phyloP scores from a whole-genome alignment of 2,113 vertebrate genomes.

The Polypterus bichir region DNA sequence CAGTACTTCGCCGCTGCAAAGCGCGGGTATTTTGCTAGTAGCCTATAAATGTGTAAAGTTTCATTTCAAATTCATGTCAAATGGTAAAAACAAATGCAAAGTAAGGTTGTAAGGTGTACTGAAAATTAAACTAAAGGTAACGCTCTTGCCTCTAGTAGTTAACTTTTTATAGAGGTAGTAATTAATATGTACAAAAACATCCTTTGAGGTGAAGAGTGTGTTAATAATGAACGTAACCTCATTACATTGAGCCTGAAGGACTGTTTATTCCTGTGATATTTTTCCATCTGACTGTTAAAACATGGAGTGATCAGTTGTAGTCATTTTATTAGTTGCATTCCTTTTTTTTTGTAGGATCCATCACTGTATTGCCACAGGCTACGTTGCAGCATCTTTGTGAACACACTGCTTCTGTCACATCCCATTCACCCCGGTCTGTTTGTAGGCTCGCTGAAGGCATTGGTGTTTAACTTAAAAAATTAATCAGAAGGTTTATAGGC shows the following conservation, averaged over 20 bases:
- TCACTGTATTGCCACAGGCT: background rate
- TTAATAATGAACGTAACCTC: background rate
- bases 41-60: too few relatives aligned
- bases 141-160: background rate
- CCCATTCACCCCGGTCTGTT: background rate
- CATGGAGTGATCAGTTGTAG: background rate
- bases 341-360: background rate
- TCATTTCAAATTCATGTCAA: too few relatives aligned
- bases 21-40: too few relatives aligned
- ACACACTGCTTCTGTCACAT: conserved; percentile 6
- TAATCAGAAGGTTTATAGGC: background rate
- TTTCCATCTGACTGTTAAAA: background rate
- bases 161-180: background rate
- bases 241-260: conserved; percentile 1
- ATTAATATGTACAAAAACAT: background rate
- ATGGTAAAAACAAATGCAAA: too few relatives aligned
- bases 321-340: background rate
- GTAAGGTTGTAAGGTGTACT: too few relatives aligned
- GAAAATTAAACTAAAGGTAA: too few relatives aligned
- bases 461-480: background rate
- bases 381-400: background rate
- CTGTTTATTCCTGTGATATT: background rate
- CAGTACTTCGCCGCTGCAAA: too few relatives aligned
- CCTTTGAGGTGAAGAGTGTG: background rate
- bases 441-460: background rate